phyloP scores from a whole-genome alignment of 2,113 vertebrate genomes.

The Hippolais icterina region DNA sequence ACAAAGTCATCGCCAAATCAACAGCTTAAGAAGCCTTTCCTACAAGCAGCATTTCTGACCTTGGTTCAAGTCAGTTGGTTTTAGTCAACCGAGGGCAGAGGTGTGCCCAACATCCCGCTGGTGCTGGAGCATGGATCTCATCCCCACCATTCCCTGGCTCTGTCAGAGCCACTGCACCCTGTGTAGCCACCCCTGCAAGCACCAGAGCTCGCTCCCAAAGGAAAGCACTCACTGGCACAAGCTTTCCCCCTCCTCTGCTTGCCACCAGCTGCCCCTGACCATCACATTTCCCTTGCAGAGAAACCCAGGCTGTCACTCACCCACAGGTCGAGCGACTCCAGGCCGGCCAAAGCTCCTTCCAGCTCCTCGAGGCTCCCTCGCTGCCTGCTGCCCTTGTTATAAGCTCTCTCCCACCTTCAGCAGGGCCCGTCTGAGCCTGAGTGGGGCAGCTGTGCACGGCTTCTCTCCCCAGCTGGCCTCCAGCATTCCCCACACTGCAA shows the following conservation, averaged over 20 bases:
- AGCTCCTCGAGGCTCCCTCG: fast-evolving
- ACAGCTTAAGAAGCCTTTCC: not conserved
- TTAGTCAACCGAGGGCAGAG: fast-evolving
- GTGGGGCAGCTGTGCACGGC: fast-evolving
- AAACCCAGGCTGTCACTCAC: not conserved
- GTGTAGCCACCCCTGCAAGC: fast-evolving
- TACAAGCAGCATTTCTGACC: not conserved
- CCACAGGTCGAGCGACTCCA: fast-evolving
- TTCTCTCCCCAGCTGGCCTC: not conserved
- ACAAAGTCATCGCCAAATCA: not conserved
- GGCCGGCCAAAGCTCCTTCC: fast-evolving
- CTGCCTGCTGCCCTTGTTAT: not conserved
- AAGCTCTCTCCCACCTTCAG: not conserved
- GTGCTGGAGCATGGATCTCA: not conserved
- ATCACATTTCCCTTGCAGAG: fast-evolving
- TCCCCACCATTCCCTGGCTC: fast-evolving
- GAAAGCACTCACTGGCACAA: not conserved
- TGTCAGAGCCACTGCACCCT: fast-evolving
- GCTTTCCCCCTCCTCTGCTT: not conserved
- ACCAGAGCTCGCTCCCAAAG: not conserved
- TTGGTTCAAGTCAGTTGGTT: not conserved
- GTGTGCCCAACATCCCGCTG: fast-evolving
- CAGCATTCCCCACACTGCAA: fast-evolving
- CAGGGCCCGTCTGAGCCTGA: not conserved
- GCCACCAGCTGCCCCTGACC: not conserved